phyloP scores from a whole-genome alignment of 2,888 invertebrate genomes.

The Stegana nigrithorax region DNA sequence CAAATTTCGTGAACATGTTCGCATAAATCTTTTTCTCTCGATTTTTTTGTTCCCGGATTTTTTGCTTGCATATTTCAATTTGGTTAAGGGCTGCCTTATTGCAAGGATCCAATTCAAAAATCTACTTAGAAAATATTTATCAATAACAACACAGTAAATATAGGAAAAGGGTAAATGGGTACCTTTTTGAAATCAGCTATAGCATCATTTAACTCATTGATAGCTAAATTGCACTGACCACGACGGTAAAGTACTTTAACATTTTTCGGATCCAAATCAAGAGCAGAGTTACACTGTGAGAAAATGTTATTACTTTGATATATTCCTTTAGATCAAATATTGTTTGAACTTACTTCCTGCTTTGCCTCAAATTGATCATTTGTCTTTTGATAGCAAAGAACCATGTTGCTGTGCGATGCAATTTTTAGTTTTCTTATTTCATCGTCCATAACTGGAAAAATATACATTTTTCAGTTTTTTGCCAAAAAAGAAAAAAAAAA shows the following conservation, averaged over 20 bases:
- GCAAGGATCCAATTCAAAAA: conserved; percentile 82
- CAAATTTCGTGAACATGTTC: conserved; percentile 96
- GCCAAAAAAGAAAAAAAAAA: conserved; percentile 6
- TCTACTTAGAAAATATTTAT: conserved; percentile 52
- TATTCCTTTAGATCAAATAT: too few species aligned
- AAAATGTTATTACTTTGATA: too few species aligned
- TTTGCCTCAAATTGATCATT: conserved; percentile 76
- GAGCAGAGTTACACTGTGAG: conserved; percentile 76
- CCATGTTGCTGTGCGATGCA: conserved; percentile 83
- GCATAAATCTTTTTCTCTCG: conserved; percentile 90
- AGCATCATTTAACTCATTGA: conserved; percentile 84
- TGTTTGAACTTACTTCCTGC: conserved; percentile 70
- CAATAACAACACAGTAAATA: background rate
- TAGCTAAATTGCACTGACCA: conserved; percentile 81
- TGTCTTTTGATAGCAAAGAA: conserved; percentile 83
- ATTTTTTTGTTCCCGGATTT: conserved; percentile 80
- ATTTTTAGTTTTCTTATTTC: conserved; percentile 72
- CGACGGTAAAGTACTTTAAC: conserved; percentile 91
- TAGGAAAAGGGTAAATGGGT: background rate
- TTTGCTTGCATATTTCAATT: conserved; percentile 77
- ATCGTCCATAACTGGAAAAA: conserved; percentile 66
- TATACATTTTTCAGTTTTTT: conserved; percentile 4
- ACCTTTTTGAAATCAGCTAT: conserved; percentile 78
- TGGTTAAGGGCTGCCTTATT: conserved; percentile 91
- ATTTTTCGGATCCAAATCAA: conserved; percentile 80